phyloP scores from a whole-genome alignment of 2,113 vertebrate genomes.

The Zosterops hypoxanthus region DNA sequence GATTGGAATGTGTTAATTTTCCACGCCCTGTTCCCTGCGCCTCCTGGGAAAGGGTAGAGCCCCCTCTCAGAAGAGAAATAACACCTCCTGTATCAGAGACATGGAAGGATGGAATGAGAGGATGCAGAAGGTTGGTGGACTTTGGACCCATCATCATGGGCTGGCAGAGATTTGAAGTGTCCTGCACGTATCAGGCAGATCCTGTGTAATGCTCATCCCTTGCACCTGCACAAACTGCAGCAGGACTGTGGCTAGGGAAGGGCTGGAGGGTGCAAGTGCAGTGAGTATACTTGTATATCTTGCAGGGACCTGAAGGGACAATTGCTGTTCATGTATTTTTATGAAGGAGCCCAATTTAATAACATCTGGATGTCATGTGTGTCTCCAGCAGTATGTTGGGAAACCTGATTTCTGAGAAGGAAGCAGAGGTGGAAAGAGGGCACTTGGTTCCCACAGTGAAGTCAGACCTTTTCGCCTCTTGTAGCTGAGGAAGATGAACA shows the following conservation, averaged over 20 bases:
- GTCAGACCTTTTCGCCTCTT: background rate
- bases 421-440: slow-evolving; percentile 13
- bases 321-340: background rate
- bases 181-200: rapidly evolving
- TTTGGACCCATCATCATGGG: background rate
- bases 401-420: slow-evolving; percentile 32
- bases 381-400: background rate
- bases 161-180: rapidly evolving
- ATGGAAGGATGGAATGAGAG: background rate
- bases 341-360: background rate
- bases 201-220: background rate
- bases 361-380: background rate
- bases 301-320: background rate
- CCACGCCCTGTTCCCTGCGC: background rate
- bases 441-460: slow-evolving; percentile 10
- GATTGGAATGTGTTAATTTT: background rate
- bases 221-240: background rate
- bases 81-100: background rate
- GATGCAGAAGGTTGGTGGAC: background rate
- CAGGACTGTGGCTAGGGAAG: background rate
- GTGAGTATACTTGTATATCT: background rate
- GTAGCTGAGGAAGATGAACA: background rate
- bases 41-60: background rate
- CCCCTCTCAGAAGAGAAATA: background rate
- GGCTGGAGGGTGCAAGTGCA: background rate